A percentile compares a stretch with the other conserved stretches of the same genome.
These are phyloP conservation scores for Dolomedes plantarius DNA, from an alignment of 2,888 invertebrate genomes.

Conservation along the genomic window DNA sequence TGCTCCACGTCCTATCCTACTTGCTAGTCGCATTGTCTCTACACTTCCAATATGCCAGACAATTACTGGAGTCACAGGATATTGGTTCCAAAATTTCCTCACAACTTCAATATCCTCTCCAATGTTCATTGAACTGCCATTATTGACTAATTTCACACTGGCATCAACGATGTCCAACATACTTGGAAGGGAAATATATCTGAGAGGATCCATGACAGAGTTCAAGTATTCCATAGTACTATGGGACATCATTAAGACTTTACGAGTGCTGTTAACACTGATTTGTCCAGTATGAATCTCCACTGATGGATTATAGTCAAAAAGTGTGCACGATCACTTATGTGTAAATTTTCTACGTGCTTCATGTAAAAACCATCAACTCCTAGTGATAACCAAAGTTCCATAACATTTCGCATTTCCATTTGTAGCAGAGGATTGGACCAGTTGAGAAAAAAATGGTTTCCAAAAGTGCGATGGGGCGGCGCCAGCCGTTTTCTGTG, in stretches of 20 bases:
- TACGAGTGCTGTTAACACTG: conserved; percentile 70
- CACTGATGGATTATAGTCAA: conserved; percentile 78
- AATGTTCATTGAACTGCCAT: neutral
- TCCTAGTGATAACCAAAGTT: conserved; percentile 84
- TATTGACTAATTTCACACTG: conserved; percentile 19
- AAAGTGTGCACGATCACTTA: conserved; percentile 79
- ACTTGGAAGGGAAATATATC: neutral
- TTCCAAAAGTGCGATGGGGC: conserved; percentile 68
- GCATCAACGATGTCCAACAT: conserved; percentile 60
- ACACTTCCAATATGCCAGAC: conserved; percentile 80
- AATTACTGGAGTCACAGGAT: conserved; percentile 82
- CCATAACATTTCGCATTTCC: conserved; percentile 81
- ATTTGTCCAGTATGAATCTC: conserved; percentile 72
- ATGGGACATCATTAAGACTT: conserved; percentile 72
- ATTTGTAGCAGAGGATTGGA: conserved; percentile 76
- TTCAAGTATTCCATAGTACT: conserved; percentile 12
- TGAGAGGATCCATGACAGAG: conserved; percentile 32
- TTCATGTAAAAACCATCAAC: conserved; percentile 94
- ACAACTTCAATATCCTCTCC: conserved; percentile 9
- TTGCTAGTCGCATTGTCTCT: conserved; percentile 56
- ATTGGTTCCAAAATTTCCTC: conserved; percentile 33
- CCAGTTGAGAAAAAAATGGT: conserved; percentile 78
- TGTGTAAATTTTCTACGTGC: conserved; percentile 82
- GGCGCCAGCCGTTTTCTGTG: conserved; percentile 37
- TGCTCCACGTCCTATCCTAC: conserved; percentile 33